Conservation (phyloP, 1,140 invertebrate genomes). For the Cyrtorhinus lividipennis region DNA sequence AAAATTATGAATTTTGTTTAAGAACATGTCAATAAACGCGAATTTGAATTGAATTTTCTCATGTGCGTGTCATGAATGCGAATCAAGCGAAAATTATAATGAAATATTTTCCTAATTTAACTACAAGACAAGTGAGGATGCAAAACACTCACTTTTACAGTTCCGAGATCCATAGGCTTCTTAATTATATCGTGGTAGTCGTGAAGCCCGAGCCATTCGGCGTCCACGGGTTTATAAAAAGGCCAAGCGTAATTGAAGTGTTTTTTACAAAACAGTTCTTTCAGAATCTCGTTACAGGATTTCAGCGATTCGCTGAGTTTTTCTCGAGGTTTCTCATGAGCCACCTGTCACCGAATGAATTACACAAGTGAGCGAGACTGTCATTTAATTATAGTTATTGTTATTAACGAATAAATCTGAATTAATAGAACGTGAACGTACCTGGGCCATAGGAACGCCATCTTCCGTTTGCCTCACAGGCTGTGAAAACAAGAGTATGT, state of each 20-base stretch:
- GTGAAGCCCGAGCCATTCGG: conserved; percentile 79
- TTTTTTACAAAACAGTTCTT: conserved; percentile 90
- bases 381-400: too few relatives aligned
- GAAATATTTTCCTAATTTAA: too few relatives aligned
- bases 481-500: conserved; percentile 16
- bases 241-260: conserved; percentile 96
- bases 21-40: too few relatives aligned
- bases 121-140: background rate
- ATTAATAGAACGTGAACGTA: background rate
- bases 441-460: conserved; percentile 39
- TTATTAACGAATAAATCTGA: background rate
- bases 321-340: conserved; percentile 51
- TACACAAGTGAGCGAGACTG: conserved; percentile 1
- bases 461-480: conserved; percentile 36
- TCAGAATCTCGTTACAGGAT: conserved; percentile 86
- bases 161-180: conserved; percentile 98
- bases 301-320: conserved; percentile 76
- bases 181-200: conserved; percentile 99
- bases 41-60: too few relatives aligned
- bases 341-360: conserved; percentile 25
- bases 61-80: too few relatives aligned
- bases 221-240: conserved; percentile 98
- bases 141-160: conserved; percentile 54
- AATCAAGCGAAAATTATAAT: too few relatives aligned
- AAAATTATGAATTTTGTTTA: conserved; percentile 25